These are phyloP conservation scores for Lottia gigantea DNA, from an alignment of 2,888 invertebrate genomes.

Conservation along the genomic window DNA sequence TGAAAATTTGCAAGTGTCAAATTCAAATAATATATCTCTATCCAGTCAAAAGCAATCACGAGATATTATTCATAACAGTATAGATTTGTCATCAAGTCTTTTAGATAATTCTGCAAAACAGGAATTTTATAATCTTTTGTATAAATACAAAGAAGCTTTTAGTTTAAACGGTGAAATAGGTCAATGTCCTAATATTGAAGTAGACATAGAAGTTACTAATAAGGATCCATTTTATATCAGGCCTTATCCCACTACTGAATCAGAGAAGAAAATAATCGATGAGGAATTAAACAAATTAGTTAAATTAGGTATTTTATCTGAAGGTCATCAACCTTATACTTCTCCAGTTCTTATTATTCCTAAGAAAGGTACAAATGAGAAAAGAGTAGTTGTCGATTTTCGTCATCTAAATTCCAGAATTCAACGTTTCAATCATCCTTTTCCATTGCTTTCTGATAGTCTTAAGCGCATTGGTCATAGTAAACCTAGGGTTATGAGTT, in stretches of 20 bases:
- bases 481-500: too few species aligned
- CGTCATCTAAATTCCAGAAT: too few species aligned
- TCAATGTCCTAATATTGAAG: neutral
- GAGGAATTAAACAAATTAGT: neutral
- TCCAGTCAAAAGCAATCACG: too few species aligned
- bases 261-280: neutral
- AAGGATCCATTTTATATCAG: neutral
- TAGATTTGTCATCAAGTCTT: too few species aligned
- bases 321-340: neutral
- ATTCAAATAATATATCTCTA: too few species aligned
- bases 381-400: neutral
- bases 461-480: neutral
- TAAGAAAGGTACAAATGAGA: neutral
- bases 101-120: too few species aligned
- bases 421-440: neutral
- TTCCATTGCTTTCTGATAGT: neutral
- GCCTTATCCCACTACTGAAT: too few species aligned
- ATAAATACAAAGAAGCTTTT: neutral
- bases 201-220: neutral
- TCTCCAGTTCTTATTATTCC: neutral
- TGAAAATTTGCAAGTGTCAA: neutral
- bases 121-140: too few species aligned
- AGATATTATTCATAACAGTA: too few species aligned
- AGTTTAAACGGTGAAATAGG: conserved; percentile 1
- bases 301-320: conserved; percentile 4